Conservation (phyloP, 2,888 invertebrate species). For the Orchesellides sinensis region DNA sequence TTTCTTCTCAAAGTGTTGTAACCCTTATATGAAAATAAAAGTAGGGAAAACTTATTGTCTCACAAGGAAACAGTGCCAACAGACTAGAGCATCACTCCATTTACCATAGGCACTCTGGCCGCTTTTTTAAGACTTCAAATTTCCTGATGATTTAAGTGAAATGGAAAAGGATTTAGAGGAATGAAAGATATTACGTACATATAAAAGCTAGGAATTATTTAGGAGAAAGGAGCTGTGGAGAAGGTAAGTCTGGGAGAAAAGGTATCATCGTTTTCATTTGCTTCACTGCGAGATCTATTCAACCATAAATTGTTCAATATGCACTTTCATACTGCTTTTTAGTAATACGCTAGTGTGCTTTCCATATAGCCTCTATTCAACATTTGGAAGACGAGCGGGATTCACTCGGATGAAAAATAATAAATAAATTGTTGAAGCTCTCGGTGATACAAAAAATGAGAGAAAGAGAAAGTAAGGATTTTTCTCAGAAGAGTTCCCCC, state of each 20-base stretch:
- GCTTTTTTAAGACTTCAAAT: constrained; percentile 53
- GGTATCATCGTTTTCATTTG: neutral
- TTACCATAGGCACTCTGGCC: constrained; percentile 18
- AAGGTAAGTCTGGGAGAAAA: constrained; percentile 7
- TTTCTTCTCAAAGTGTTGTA: constrained; percentile 36
- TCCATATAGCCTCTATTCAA: neutral
- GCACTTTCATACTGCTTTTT: neutral
- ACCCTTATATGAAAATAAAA: constrained; percentile 14
- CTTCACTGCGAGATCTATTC: neutral
- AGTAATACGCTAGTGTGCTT: neutral
- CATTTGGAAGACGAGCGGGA: neutral
- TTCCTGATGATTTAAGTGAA: constrained; percentile 65
- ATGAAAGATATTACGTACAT: constrained; percentile 61
- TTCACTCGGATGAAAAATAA: constrained; percentile 30
- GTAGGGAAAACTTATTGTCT: constrained; percentile 38
- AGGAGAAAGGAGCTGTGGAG: constrained; percentile 21
- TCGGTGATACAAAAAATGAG: constrained; percentile 34
- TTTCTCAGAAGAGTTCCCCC: too few species aligned
- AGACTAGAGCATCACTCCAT: neutral
- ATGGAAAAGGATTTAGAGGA: constrained; percentile 53
- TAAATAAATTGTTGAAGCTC: constrained; percentile 48
- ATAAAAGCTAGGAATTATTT: constrained; percentile 59
- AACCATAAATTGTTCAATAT: constrained; percentile 12
- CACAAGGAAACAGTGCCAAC: constrained; percentile 36
- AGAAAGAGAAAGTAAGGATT: constrained; percentile 31